Evolutionary conservation across 2,888 invertebrate genomes (phyloP).

Genomic region (Crepidodera aurea): DNA sequence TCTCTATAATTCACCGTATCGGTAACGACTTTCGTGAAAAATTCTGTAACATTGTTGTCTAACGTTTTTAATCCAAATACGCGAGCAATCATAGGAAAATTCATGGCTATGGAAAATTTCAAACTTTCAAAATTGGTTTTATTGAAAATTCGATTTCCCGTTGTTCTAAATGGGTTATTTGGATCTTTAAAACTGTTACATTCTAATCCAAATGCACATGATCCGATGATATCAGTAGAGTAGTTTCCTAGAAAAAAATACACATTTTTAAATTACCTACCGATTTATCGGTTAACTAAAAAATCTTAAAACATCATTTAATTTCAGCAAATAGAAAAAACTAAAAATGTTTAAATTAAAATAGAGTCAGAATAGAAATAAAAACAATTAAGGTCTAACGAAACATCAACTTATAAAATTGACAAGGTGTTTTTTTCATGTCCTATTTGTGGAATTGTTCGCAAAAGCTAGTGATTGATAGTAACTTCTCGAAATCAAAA

Average conservation of each 20-base stretch:
- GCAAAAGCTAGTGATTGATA: too few species aligned
- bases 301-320: too few species aligned
- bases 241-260: conserved; percentile 32
- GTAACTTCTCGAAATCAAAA: too few species aligned
- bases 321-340: too few species aligned
- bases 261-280: too few species aligned
- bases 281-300: too few species aligned
- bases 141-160: conserved; percentile 35
- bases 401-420: too few species aligned
- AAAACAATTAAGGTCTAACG: too few species aligned
- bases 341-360: too few species aligned
- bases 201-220: conserved; percentile 68
- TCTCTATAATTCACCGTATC: conserved; percentile 61
- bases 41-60: conserved; percentile 50
- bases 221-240: conserved; percentile 47
- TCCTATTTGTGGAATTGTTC: too few species aligned
- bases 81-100: conserved; percentile 37
- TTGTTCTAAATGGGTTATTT: conserved; percentile 59
- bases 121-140: conserved; percentile 11
- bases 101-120: conserved; percentile 13
- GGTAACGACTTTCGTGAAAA: conserved; percentile 60
- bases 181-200: conserved; percentile 65
- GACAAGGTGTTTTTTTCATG: too few species aligned
- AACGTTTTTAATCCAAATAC: conserved; percentile 34
- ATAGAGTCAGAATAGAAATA: too few species aligned